These are phyloP conservation scores for Synergus umbraculus DNA, from an alignment of 2,888 invertebrate species.

Conservation along the genomic window DNA sequence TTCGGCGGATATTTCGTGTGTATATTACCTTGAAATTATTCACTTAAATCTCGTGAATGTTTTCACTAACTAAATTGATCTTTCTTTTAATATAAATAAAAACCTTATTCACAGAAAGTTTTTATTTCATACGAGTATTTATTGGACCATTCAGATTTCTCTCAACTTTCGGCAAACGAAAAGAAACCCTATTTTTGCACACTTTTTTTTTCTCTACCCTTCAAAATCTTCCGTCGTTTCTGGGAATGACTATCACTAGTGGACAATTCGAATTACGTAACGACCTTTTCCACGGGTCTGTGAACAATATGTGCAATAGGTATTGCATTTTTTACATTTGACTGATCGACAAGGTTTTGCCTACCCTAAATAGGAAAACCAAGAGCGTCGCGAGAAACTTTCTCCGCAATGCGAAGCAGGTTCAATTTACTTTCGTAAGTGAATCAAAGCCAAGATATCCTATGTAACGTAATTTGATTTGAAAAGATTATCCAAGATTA, in stretches of 20 bases:
- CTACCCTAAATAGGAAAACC: constrained; percentile 54
- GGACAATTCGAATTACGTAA: constrained; percentile 14
- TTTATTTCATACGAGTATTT: too few relatives aligned
- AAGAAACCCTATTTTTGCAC: background rate
- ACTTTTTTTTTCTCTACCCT: constrained; percentile 1
- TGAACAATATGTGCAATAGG: constrained; percentile 54
- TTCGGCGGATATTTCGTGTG: background rate
- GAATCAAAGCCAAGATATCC: constrained; percentile 40
- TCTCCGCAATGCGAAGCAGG: constrained; percentile 49
- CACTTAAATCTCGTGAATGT: background rate
- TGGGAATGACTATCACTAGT: background rate
- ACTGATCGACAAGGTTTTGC: constrained; percentile 41
- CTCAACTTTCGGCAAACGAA: background rate
- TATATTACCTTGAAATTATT: background rate
- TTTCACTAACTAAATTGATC: too few relatives aligned
- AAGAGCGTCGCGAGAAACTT: constrained; percentile 51
- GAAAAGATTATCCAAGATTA: background rate
- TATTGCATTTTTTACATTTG: constrained; percentile 50
- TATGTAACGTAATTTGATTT: constrained; percentile 21
- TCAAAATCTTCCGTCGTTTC: background rate
- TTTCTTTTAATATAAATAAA: too few relatives aligned
- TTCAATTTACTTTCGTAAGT: constrained; percentile 55
- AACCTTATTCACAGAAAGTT: too few relatives aligned
- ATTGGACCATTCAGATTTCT: too few relatives aligned
- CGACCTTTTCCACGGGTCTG: constrained; percentile 28